phyloP scores from a whole-genome alignment of 2,797 vertebrate species.

The Sebastes jordani region DNA sequence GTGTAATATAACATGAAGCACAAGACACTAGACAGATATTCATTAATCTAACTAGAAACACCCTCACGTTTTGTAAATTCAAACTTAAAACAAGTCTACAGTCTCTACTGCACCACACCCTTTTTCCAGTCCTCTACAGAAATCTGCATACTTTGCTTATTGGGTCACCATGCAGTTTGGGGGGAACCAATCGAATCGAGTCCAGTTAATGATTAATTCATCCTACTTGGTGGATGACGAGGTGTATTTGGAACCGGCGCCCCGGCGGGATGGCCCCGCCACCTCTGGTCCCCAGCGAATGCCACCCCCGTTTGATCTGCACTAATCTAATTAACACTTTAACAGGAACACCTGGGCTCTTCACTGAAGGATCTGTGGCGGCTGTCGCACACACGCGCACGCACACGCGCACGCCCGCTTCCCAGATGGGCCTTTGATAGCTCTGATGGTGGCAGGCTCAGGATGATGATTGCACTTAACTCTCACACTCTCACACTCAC shows the following conservation, averaged over 20 bases:
- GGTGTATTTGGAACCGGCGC: slow-evolving; percentile 50
- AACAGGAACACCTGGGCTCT: slow-evolving; percentile 85
- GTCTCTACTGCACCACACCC: neutral
- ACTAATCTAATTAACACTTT: slow-evolving; percentile 85
- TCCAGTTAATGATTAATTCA: slow-evolving; percentile 67
- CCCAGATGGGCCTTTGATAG: slow-evolving; percentile 83
- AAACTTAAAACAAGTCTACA: neutral
- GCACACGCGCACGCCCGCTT: neutral
- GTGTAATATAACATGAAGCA: neutral
- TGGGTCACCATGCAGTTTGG: neutral
- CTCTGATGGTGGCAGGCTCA: slow-evolving; percentile 65
- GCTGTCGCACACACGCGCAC: neutral
- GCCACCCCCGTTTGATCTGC: slow-evolving; percentile 78
- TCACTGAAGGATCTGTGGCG: slow-evolving; percentile 60
- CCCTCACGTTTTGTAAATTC: neutral
- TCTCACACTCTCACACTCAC: slow-evolving; percentile 32
- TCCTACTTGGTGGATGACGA: slow-evolving; percentile 71
- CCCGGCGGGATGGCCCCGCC: slow-evolving; percentile 57
- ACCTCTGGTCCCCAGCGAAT: slow-evolving; percentile 68
- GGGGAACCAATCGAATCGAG: slow-evolving; percentile 50
- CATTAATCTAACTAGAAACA: neutral
- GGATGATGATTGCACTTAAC: slow-evolving; percentile 68
- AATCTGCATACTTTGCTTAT: neutral
- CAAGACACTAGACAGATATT: neutral
- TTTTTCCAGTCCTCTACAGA: neutral